Evolutionary conservation across 2,113 vertebrate species (phyloP), one percentile per base, ranked within the genome.

Genomic region (Indicator indicator): DNA sequence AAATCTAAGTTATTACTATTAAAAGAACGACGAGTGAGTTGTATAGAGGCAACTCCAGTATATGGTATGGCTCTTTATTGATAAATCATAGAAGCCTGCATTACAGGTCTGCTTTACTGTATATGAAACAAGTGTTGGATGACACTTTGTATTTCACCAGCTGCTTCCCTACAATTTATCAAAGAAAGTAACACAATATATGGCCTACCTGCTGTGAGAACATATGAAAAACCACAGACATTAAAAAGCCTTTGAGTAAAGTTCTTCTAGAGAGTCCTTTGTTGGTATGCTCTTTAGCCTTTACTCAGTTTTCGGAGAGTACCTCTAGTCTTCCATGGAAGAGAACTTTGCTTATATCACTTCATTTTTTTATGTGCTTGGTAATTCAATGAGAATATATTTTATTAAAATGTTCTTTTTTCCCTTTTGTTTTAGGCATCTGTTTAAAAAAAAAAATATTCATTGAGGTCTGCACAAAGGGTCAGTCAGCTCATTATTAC

Each of bases 141-240:
- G 90, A 94, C 82, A 93, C 62, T 87, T 90, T 89, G 78, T 94
- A 91, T 89, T 95, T 96, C 86, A 93, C 46, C 86, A 91, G 80
- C 73, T 88, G 86, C 88, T 92, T 89, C 88, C 86, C 63, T 83
- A 85, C 82, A 69, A 59, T 92, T 95, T 88, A 88, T 89, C 84
- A 90, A 88, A 88, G 83, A 46, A 88, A 94, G 68, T 80, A 79
- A 63, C 72, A 83, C 55, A 87, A 94, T 95, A 86, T 93, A 95
- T 48, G 68, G 72, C 36, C 70, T 69, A 89, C 70, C 86, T 92
- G 80, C 69, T 88, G 93, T 82, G 91, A 93, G 65, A 96, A 94
- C 75, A 89, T 95, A 85, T 94, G 93, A 94, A 91, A 95, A 92
- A 68, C 62, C 56, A 90, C 52, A 84, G 76, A 76, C 40, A 86